A percentile compares a stretch with the other conserved stretches of the same genome.
These are phyloP conservation scores for Pterostichus madidus DNA, from an alignment of 2,888 invertebrate genomes.

Conservation along the genomic window DNA sequence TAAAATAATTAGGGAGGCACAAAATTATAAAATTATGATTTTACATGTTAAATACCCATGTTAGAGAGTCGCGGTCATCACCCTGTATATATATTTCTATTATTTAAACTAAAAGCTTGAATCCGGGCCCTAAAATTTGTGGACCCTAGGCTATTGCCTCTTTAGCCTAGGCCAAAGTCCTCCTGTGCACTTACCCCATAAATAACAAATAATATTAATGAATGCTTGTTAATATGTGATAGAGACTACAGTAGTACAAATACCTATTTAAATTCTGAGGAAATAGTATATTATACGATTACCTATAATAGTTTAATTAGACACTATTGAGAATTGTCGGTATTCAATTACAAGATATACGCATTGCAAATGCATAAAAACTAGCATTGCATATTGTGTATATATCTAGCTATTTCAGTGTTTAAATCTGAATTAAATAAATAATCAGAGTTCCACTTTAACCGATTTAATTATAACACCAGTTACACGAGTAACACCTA, in stretches of 20 bases:
- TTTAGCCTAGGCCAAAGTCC: no score
- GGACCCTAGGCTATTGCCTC: no score
- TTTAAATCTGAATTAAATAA: constrained; percentile 33
- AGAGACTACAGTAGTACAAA: background rate
- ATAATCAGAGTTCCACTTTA: constrained; percentile 31
- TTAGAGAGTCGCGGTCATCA: no score
- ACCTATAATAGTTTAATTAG: background rate
- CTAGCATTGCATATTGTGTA: background rate
- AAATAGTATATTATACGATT: background rate
- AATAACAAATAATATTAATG: no score
- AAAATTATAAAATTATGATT: no score
- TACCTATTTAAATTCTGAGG: background rate
- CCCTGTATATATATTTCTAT: no score
- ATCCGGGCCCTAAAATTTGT: no score
- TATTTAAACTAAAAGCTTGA: no score
- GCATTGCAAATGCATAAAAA: background rate
- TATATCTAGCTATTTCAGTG: constrained; percentile 15
- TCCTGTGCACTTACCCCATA: no score
- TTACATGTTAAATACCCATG: no score
- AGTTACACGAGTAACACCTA: constrained; percentile 1
- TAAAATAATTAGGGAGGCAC: no score
- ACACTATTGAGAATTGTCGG: background rate
- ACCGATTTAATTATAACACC: constrained; percentile 37
- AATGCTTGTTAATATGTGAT: background rate
- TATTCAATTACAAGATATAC: background rate